Evolutionary conservation across 2,113 vertebrate genomes (phyloP), one percentile per base, ranked within the genome.

Genomic region (Leptobrachium leishanense): DNA sequence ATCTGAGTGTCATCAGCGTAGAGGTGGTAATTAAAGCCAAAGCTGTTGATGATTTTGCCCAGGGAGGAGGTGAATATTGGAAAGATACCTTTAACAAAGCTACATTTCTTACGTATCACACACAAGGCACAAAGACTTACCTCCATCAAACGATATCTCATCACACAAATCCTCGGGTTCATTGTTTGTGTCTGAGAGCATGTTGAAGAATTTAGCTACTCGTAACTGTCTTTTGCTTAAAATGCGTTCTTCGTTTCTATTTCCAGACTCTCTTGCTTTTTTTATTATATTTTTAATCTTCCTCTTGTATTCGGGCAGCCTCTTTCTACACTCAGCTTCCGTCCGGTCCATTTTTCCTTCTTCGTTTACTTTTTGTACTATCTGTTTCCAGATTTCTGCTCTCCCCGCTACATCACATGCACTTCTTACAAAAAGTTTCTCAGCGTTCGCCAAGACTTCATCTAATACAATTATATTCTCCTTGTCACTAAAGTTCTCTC

Each of bases 291-390:
- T 13, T 57, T 62, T 74, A 11, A 74, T 4, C 31, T 64, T 74
- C 42, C 72, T 74, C 11, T 46, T 74, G 43, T 74, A 74, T 41
- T 74, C 72, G 0, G 2, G 0, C 72, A 54, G 63, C 63, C 11
- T 43, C 57, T 64, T 74, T 53, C 44, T 74, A 43, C 72, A 74
- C 44, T 74, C 72, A 12, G 5, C 1, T 6, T 11, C 8, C 44
- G 57, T 74, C 7, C 72, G 72, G 1, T 3, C 12, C 15, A 43
- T 63, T 6, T 9, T 42, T 43, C 55, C 15, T 31, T 57, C n/a
- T 63, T 11, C 11, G 13, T 74, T 74, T 11, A 74, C 72, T 31
- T 44, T 63, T 7, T 31, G 9, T 10, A 31, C 43, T 2, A 74
- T 57, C 2, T 43, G 5, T 43, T 74, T 13, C 72, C 72, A 74